Evolutionary conservation across 2,888 invertebrate genomes (phyloP).

Genomic region (Rhopalosiphum nymphaeae): DNA sequence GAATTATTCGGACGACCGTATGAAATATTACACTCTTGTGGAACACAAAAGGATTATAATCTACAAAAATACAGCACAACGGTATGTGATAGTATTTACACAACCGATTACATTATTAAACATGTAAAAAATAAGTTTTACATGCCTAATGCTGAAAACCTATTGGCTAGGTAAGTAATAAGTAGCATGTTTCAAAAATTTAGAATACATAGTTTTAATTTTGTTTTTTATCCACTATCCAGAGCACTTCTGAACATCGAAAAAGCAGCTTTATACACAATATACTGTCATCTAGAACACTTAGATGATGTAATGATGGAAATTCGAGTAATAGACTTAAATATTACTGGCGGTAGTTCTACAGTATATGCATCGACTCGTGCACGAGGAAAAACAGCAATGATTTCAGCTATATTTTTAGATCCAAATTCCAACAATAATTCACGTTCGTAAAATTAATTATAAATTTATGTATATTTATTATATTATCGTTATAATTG

Average conservation of each 20-base stretch:
- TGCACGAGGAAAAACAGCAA: background rate
- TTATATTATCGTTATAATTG: background rate
- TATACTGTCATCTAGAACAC: conserved; percentile 30
- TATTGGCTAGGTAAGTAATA: conserved; percentile 35
- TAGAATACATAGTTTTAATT: background rate
- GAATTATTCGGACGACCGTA: conserved; percentile 40
- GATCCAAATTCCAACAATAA: background rate
- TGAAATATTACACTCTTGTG: conserved; percentile 34
- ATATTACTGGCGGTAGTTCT: background rate
- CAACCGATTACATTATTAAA: background rate
- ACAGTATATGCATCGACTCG: conserved; percentile 3
- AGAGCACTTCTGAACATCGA: conserved; percentile 16
- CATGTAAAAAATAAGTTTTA: background rate
- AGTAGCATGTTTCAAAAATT: background rate
- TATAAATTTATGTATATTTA: background rate
- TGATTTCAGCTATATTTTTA: conserved; percentile 43
- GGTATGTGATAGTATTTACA: background rate
- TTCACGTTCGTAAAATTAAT: background rate
- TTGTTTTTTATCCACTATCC: background rate
- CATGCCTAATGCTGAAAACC: background rate
- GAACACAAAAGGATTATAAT: background rate
- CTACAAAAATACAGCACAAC: background rate
- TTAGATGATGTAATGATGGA: background rate
- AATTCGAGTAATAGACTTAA: conserved; percentile 19
- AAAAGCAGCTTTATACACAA: conserved; percentile 24